These are phyloP conservation scores for Dicyrtoma fusca DNA, from an alignment of 2,888 invertebrate genomes.

Conservation along the genomic window DNA sequence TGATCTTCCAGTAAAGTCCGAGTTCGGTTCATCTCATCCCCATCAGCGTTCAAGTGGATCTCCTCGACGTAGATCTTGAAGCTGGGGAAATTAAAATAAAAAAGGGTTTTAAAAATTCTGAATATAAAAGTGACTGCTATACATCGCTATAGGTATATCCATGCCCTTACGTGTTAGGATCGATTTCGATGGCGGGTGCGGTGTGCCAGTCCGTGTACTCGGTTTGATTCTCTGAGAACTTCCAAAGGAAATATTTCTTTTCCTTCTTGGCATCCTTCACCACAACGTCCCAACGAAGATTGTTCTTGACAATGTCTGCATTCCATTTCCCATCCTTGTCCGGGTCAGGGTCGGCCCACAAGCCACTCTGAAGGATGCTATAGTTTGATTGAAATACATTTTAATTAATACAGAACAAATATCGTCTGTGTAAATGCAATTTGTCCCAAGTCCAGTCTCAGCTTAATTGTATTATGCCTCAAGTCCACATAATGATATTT, in stretches of 20 bases:
- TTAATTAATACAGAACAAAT: too few species aligned
- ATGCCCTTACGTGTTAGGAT: neutral
- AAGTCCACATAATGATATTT: too few species aligned
- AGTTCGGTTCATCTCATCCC: neutral
- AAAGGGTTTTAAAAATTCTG: too few species aligned
- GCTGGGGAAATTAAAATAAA: too few species aligned
- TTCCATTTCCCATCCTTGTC: neutral
- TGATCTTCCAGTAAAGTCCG: neutral
- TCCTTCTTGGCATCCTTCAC: neutral
- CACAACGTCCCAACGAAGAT: neutral
- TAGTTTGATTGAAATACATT: too few species aligned
- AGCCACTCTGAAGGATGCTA: constrained; percentile 13
- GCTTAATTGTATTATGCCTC: neutral
- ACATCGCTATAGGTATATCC: neutral
- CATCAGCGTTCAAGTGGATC: neutral
- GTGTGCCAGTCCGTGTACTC: constrained; percentile 12
- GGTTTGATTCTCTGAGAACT: neutral
- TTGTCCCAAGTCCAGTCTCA: neutral
- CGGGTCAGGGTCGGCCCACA: constrained; percentile 4
- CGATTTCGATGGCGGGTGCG: neutral
- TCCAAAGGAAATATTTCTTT: neutral
- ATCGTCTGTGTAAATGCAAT: neutral
- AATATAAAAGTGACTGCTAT: too few species aligned
- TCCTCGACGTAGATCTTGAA: neutral
- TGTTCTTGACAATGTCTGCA: neutral